These are phyloP conservation scores for Drepana arcuata DNA, from an alignment of 1,140 invertebrate species.

Conservation along the genomic window DNA sequence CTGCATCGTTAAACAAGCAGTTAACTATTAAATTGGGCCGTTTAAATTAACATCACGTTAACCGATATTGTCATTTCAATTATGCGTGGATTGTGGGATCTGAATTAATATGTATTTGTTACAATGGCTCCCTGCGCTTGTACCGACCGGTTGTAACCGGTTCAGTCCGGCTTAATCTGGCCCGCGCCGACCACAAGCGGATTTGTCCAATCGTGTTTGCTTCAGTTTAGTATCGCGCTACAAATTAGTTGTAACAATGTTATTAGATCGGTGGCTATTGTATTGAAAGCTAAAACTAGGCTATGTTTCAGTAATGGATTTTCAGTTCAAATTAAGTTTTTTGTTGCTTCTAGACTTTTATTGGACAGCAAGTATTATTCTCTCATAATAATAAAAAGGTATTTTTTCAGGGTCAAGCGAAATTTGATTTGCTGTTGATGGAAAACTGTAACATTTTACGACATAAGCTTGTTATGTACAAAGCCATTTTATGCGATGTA, in stretches of 20 bases:
- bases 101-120: conserved; percentile 24
- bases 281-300: no score
- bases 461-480: no score
- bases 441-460: no score
- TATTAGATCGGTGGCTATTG: no score
- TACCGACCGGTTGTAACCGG: conserved; percentile 12
- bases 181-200: conserved; percentile 12
- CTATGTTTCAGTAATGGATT: no score
- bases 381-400: no score
- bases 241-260: conserved; percentile 13
- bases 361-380: no score
- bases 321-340: no score
- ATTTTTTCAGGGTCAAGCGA: no score
- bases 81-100: conserved; percentile 12
- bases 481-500: no score
- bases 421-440: no score
- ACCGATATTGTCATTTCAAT: conserved; percentile 25
- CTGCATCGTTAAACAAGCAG: conserved; percentile 11
- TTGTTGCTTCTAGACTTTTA: no score
- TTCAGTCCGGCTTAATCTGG: conserved; percentile 8
- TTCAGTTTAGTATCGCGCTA: conserved; percentile 12
- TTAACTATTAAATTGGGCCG: conserved; percentile 5
- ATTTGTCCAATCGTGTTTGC: conserved; percentile 22
- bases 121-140: conserved; percentile 8
- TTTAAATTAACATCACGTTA: conserved; percentile 11